phyloP scores from a whole-genome alignment of 2,888 invertebrate species.

The Dermolepida albohirtum region DNA sequence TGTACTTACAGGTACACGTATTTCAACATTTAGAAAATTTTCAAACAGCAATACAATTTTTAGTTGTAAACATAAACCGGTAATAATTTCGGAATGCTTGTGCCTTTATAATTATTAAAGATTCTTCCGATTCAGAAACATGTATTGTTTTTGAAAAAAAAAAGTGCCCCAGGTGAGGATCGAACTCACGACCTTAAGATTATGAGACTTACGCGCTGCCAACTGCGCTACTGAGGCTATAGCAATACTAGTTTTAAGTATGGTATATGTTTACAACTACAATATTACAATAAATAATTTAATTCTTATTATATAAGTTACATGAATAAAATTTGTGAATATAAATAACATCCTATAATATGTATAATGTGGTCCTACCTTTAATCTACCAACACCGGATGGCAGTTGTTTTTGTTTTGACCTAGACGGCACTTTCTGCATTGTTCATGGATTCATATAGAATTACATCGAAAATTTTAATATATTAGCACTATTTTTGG shows the following conservation, averaged over 20 bases:
- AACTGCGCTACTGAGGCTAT: conserved; percentile 85
- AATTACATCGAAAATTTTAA: not conserved
- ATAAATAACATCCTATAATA: conserved; percentile 6
- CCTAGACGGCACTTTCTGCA: conserved; percentile 43
- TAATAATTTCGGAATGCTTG: too few relatives aligned
- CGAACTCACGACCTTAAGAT: conserved; percentile 96
- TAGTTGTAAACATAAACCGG: too few relatives aligned
- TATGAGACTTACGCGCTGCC: conserved; percentile 93
- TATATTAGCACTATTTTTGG: conserved; percentile 21
- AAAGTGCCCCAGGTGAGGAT: conserved; percentile 88
- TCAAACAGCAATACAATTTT: too few relatives aligned
- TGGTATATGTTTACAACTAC: conserved; percentile 3
- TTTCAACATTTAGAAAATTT: too few relatives aligned
- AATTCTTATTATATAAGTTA: conserved; percentile 19
- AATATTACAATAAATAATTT: conserved; percentile 3
- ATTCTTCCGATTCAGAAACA: too few relatives aligned
- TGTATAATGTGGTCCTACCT: conserved; percentile 38
- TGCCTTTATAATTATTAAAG: too few relatives aligned
- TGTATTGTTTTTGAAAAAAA: conserved; percentile 59
- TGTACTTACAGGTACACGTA: too few relatives aligned
- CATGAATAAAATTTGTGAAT: conserved; percentile 23
- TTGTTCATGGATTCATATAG: conserved; percentile 30
- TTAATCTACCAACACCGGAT: conserved; percentile 38
- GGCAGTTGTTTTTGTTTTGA: conserved; percentile 40
- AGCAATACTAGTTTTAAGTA: not conserved